These are phyloP conservation scores for Epinotia brunnichana DNA, from an alignment of 2,888 invertebrate species.

Conservation along the genomic window DNA sequence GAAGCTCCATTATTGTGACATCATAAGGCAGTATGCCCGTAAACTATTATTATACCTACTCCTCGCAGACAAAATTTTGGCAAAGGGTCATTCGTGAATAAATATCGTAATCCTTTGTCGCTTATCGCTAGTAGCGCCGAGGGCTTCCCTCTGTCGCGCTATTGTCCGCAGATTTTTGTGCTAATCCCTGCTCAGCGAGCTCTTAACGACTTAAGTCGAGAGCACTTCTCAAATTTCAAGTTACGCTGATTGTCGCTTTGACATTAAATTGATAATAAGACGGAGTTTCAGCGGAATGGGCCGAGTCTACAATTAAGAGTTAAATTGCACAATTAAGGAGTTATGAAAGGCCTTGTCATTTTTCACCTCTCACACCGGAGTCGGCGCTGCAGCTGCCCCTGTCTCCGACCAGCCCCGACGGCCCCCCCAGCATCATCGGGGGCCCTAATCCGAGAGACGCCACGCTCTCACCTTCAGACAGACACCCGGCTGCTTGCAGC, in stretches of 20 bases:
- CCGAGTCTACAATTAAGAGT: conserved; percentile 12
- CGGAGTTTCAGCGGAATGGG: conserved; percentile 10
- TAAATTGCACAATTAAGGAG: conserved; percentile 20
- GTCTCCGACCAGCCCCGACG: conserved; percentile 84
- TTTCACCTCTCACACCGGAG: conserved; percentile 89
- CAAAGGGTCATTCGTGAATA: conserved; percentile 38
- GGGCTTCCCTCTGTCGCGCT: conserved; percentile 35
- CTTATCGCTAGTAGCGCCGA: conserved; percentile 35
- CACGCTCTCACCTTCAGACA: conserved; percentile 93
- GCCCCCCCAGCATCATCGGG: conserved; percentile 84
- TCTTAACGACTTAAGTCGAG: conserved; percentile 41
- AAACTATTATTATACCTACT: conserved; percentile 27
- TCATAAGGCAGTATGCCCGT: not conserved
- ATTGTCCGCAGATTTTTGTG: conserved; percentile 42
- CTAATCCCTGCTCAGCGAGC: conserved; percentile 41
- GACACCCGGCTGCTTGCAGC: conserved; percentile 89
- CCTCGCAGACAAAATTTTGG: conserved; percentile 23
- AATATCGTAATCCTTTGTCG: conserved; percentile 42
- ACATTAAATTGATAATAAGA: conserved; percentile 32
- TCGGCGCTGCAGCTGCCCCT: conserved; percentile 94
- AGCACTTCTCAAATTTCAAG: conserved; percentile 32
- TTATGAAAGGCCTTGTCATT: conserved; percentile 18
- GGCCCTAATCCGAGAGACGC: conserved; percentile 88
- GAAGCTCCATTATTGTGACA: conserved; percentile 26
- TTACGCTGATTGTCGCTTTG: conserved; percentile 33